phyloP scores from a whole-genome alignment of 1,140 invertebrate genomes.

The Anthonomus grandis region DNA sequence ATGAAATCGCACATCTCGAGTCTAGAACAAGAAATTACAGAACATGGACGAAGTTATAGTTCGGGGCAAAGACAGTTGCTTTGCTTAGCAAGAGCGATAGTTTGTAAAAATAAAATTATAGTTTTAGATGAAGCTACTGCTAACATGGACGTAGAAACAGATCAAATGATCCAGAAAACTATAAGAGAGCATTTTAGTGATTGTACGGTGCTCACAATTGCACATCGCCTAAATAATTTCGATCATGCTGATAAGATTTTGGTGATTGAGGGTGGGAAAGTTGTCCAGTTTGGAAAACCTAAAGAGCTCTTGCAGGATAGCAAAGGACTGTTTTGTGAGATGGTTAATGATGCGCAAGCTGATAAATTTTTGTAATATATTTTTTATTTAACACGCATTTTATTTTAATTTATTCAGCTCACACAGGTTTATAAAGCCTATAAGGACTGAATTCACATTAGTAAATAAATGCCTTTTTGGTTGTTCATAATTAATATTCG shows the following conservation, averaged over 20 bases:
- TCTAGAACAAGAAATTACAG: conserved; percentile 51
- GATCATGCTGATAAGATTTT: conserved; percentile 74
- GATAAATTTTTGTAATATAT: conserved; percentile 4
- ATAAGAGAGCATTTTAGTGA: conserved; percentile 69
- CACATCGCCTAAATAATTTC: conserved; percentile 76
- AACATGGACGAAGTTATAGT: conserved; percentile 69
- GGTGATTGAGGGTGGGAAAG: conserved; percentile 63
- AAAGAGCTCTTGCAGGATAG: conserved; percentile 59
- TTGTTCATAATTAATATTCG: no score
- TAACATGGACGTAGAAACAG: conserved; percentile 67
- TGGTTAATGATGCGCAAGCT: conserved; percentile 66
- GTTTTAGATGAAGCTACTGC: conserved; percentile 75
- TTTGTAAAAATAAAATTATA: conserved; percentile 71
- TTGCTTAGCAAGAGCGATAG: conserved; percentile 72
- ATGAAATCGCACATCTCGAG: conserved; percentile 31
- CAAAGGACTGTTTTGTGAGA: conserved; percentile 60
- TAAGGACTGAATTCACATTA: no score
- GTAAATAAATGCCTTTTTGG: no score
- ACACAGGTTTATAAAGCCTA: no score
- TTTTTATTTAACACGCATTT: background rate
- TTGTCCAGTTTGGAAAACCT: conserved; percentile 71
- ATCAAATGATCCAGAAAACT: conserved; percentile 65
- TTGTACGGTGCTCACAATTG: conserved; percentile 81
- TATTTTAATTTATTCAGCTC: background rate
- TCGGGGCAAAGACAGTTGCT: conserved; percentile 76